These are phyloP conservation scores for Ursus arctos DNA, from an alignment of 2,113 vertebrate genomes.

Conservation along the genomic window DNA sequence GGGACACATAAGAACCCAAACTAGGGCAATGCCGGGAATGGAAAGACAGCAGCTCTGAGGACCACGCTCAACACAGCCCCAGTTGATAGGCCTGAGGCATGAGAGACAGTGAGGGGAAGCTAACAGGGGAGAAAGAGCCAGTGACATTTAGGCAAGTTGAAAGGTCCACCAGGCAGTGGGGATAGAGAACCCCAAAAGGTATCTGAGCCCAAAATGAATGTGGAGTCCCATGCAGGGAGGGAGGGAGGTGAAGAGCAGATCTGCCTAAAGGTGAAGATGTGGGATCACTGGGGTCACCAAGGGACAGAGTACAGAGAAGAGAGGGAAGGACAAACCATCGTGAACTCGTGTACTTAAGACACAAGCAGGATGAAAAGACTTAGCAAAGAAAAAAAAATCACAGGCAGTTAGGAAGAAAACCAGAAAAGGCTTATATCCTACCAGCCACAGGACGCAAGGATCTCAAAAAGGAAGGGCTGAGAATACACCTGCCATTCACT, in stretches of 20 bases:
- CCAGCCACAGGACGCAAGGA: neutral
- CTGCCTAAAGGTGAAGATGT: neutral
- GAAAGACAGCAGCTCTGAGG: neutral
- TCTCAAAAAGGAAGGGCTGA: neutral
- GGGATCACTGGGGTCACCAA: accelerated
- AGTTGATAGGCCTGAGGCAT: neutral
- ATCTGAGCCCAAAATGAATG: neutral
- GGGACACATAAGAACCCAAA: neutral
- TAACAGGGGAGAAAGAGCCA: neutral
- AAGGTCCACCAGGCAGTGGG: neutral
- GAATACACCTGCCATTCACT: neutral
- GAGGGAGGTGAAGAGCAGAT: neutral
- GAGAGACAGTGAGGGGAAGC: neutral
- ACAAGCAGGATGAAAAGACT: neutral
- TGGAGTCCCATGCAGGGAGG: neutral
- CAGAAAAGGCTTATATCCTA: neutral
- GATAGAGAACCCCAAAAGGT: neutral
- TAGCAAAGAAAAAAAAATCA: neutral
- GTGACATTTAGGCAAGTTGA: neutral
- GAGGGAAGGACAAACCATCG: neutral
- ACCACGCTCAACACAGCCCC: neutral
- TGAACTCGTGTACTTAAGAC: neutral
- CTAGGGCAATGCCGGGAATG: accelerated
- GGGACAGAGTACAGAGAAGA: neutral
- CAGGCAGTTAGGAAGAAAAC: neutral